Base-by-base conservation (phyloP, 2,797 vertebrate species). In the Ctenopoma multispine region DNA sequence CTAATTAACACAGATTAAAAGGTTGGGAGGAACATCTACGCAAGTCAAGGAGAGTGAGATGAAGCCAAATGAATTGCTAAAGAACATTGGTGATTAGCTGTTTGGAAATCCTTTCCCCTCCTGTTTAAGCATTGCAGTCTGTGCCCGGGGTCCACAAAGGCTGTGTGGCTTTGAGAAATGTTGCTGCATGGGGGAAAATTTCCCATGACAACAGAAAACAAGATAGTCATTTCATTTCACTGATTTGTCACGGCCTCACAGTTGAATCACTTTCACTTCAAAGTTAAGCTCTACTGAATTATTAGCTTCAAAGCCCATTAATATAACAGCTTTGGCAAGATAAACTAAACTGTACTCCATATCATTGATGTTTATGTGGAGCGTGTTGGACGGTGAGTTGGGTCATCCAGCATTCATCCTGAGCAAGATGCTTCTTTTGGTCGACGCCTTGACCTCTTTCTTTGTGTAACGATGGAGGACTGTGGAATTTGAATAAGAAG, bases 1-100 rank as follows among this genome's bases (percentile, higher is more conserved):
- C 49, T 75, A 75, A 85, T 86, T 79, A 82, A 56, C 59, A 50
- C 61, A 59, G 56, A 80, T 80, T 75, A 61, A 85, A 77, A 84
- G 73, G 81, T 73, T 79, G 53, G 56, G 31, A 49, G 43, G 47
- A 78, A 71, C 70, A 79, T 77, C 64, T 69, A 74, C 72, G 75
- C 11, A 49, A 77, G 77, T 82, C 72, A 77, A 58, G 43, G 78
- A 64, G 55, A 74, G 40, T 77, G 53, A 61, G 59, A 69, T 57
- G 49, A 69, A 77, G 51, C 72, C 46, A 63, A 66, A 63, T 58
- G 41, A 61, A 69, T 66, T 58, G 14, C 17, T 59, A 36, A 48
- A 63, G 31, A 69, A 55, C 36, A 49, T 40, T 11, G 4, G 49
- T 72, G 48, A 79, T 53, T 50, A 53, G 61, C 58, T 55, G 17